A percentile compares a stretch with the other conserved stretches of the same genome.
Conservation (phyloP, 2,797 vertebrate genomes). For the Onychomys arenicola region DNA sequence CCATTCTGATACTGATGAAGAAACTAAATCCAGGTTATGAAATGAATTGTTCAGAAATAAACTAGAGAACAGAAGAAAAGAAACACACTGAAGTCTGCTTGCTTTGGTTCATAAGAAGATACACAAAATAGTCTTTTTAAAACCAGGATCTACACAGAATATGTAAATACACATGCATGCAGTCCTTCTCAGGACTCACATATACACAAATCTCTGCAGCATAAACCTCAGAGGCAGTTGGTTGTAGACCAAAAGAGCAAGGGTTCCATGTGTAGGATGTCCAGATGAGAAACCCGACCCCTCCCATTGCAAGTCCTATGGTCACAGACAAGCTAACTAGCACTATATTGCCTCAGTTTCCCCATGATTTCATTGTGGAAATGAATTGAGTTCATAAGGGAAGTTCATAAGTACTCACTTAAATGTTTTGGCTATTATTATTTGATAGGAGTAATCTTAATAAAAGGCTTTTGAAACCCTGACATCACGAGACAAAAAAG, state of each 20-base stretch:
- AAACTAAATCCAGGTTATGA: neutral
- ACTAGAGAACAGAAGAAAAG: conserved; percentile 31
- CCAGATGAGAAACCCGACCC: neutral
- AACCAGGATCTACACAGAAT: neutral
- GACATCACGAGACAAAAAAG: conserved; percentile 51
- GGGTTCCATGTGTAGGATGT: neutral
- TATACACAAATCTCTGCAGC: neutral
- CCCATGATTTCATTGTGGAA: neutral
- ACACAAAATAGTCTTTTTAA: neutral
- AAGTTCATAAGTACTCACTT: neutral
- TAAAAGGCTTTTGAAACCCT: conserved; percentile 60
- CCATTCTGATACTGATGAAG: neutral
- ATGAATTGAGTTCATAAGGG: neutral
- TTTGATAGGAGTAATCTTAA: conserved; percentile 50
- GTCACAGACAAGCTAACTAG: neutral
- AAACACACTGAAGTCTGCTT: neutral
- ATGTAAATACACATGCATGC: neutral
- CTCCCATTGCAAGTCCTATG: neutral
- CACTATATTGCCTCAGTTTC: conserved; percentile 43
- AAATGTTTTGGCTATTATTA: conserved; percentile 56
- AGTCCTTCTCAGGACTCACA: neutral
- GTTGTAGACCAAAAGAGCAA: neutral
- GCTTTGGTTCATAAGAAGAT: neutral
- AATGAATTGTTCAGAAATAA: conserved; percentile 4
- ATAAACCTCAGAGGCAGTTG: neutral